Conservation (phyloP, 2,113 vertebrate species). For the Tenebrosternarchus preto region DNA sequence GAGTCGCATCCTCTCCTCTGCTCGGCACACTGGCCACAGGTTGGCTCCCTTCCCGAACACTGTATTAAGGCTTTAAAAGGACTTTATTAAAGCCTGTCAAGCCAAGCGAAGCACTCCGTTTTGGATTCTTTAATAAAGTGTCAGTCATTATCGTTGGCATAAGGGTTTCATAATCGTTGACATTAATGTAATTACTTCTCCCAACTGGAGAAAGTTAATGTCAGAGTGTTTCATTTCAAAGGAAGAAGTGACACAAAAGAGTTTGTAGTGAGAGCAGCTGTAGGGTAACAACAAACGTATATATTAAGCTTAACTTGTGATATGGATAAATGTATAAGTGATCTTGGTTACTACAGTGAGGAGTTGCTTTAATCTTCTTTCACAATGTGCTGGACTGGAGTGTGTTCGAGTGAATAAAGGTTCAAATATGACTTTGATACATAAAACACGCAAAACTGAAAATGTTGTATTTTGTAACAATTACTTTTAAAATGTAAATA, state of each 20-base stretch:
- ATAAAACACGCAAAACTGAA: no score
- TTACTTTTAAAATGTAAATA: no score
- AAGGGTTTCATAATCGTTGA: conserved; percentile 14
- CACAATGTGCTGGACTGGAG: neutral
- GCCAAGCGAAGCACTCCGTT: conserved; percentile 7
- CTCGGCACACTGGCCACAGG: neutral
- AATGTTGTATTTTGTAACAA: no score
- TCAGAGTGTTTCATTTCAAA: neutral
- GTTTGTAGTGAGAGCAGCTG: neutral
- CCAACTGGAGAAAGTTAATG: neutral
- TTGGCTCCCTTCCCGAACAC: neutral
- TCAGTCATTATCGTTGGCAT: conserved; percentile 9
- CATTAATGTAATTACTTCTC: conserved; percentile 9
- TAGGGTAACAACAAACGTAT: neutral
- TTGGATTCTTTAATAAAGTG: conserved; percentile 12
- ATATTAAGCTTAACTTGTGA: neutral
- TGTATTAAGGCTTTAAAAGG: conserved; percentile 38
- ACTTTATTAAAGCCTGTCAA: conserved; percentile 38
- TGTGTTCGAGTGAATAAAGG: neutral
- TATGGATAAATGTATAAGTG: neutral
- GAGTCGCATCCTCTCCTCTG: conserved; percentile 3
- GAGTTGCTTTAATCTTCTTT: neutral
- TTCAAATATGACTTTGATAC: no score
- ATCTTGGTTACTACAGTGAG: neutral
- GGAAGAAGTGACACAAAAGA: neutral